A percentile compares a stretch with the other conserved stretches of the same genome.
These are phyloP conservation scores for Craterocephalus amniculus DNA, from an alignment of 2,797 vertebrate genomes.

Conservation along the genomic window DNA sequence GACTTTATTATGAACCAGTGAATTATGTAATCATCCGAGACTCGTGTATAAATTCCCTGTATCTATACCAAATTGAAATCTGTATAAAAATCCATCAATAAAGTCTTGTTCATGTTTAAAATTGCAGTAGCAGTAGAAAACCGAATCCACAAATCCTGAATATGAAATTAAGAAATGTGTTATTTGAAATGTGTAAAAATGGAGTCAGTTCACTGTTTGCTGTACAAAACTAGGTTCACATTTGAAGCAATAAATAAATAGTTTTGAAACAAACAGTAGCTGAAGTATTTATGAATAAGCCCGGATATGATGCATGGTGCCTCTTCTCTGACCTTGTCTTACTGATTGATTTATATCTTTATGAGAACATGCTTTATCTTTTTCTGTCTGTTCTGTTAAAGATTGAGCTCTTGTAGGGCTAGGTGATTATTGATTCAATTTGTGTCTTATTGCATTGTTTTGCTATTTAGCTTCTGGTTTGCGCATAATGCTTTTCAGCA, in stretches of 20 bases:
- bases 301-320: not conserved
- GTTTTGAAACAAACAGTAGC: not conserved
- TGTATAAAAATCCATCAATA: not conserved
- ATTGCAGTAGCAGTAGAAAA: not conserved
- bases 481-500: not conserved
- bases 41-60: not conserved
- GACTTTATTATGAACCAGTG: not conserved
- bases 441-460: constrained; percentile 8
- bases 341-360: not conserved
- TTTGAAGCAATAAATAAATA: not conserved
- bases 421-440: constrained; percentile 7
- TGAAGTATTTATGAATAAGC: not conserved
- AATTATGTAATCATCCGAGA: constrained; percentile 12
- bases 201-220: not conserved
- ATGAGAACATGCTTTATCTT: not conserved
- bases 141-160: not conserved
- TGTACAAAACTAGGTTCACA: not conserved
- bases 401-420: constrained; percentile 5
- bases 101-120: not conserved
- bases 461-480: not conserved
- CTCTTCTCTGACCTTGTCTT: not conserved
- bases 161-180: not conserved
- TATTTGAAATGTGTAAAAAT: not conserved
- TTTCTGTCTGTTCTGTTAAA: constrained; percentile 2
- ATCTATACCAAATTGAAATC: not conserved